phyloP scores from a whole-genome alignment of 2,113 vertebrate genomes.

The Acinonyx jubatus region DNA sequence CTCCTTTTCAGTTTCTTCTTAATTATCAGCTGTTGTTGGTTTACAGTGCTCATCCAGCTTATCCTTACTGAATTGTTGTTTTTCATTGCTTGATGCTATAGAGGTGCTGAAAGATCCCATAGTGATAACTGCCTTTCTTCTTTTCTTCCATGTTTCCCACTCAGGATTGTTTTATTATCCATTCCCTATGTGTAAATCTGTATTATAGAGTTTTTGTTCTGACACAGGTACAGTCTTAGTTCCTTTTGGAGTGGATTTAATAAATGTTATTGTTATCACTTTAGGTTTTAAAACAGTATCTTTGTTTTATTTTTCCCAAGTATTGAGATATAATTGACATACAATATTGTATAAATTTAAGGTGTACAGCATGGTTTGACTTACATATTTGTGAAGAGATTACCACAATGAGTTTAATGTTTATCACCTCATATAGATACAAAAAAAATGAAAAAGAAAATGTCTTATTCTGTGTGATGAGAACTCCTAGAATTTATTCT shows the following conservation, averaged over 20 bases:
- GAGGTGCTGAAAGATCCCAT: background rate
- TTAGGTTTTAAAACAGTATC: background rate
- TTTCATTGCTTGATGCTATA: background rate
- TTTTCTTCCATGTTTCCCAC: background rate
- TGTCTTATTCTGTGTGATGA: background rate
- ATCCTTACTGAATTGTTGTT: background rate
- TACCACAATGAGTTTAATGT: background rate
- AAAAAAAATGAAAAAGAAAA: background rate
- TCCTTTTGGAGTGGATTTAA: background rate
- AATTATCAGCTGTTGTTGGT: background rate
- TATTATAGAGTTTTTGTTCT: background rate
- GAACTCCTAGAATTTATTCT: background rate
- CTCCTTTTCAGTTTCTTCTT: background rate
- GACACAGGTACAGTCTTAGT: background rate
- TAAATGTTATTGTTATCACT: background rate
- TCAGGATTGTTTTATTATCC: background rate
- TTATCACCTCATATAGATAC: background rate
- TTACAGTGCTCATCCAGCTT: background rate
- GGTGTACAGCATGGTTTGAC: background rate
- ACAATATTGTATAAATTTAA: background rate
- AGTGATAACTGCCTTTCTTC: background rate
- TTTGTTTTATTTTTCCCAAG: background rate
- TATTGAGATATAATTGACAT: background rate
- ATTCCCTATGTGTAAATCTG: background rate
- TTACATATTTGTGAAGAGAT: background rate